phyloP scores from a whole-genome alignment of 2,888 invertebrate species.

The Chymomyza caudatula region DNA sequence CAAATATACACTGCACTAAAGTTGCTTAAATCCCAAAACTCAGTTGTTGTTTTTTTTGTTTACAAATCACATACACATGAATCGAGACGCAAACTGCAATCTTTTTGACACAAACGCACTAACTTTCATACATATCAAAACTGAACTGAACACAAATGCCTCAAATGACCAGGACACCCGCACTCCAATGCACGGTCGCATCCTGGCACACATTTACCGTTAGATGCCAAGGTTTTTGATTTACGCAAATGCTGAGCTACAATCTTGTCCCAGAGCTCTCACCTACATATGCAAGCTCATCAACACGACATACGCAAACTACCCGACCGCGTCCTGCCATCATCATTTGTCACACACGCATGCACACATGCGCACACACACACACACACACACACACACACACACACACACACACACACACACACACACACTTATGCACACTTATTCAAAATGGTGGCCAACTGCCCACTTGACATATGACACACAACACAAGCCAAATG shows the following conservation, averaged over 20 bases:
- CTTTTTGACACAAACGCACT: not conserved
- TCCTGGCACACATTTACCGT: slow-evolving; percentile 11
- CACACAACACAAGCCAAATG: slow-evolving; percentile 13
- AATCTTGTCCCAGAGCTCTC: slow-evolving; percentile 38
- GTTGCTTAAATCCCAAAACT: not conserved
- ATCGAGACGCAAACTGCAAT: not conserved
- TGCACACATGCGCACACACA: not conserved
- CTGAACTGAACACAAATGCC: slow-evolving; percentile 18
- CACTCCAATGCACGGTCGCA: slow-evolving; percentile 1
- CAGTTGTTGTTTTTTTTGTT: not conserved
- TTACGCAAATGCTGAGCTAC: slow-evolving; percentile 33
- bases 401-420: slow-evolving; percentile 8
- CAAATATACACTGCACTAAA: not conserved
- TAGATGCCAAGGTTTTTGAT: slow-evolving; percentile 30
- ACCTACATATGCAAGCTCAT: not conserved
- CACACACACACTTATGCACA: slow-evolving; percentile 13
- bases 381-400: slow-evolving; percentile 25
- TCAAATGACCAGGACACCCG: slow-evolving; percentile 28
- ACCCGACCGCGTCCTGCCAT: not conserved
- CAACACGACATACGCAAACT: slow-evolving; percentile 5
- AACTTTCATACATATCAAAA: not conserved
- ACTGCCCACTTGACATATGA: not conserved
- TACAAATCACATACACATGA: not conserved
- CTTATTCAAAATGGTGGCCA: slow-evolving; percentile 16
- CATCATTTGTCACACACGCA: not conserved